These are phyloP conservation scores for Helicoverpa zea DNA, from an alignment of 1,140 invertebrate genomes.

Conservation along the genomic window DNA sequence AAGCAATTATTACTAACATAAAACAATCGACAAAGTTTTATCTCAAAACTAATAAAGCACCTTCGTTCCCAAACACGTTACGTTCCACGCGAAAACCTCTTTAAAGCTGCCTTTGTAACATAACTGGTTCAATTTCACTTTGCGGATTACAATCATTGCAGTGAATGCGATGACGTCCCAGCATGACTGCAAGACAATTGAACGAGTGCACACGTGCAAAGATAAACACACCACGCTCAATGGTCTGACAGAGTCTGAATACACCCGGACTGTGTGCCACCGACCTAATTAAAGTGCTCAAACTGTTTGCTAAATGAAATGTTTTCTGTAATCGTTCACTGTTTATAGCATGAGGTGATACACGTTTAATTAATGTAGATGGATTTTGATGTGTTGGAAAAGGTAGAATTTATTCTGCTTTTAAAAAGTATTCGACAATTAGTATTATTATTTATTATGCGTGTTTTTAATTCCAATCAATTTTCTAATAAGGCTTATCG, in stretches of 20 bases:
- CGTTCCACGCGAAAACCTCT: neutral
- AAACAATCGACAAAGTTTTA: too few species aligned
- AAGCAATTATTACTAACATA: too few species aligned
- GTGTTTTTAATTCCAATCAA: too few species aligned
- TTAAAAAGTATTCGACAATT: too few species aligned
- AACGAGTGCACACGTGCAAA: constrained; percentile 20
- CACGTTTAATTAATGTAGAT: neutral
- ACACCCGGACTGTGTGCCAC: constrained; percentile 1
- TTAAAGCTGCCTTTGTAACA: constrained; percentile 3
- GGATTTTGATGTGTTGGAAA: neutral
- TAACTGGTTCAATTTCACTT: constrained; percentile 17
- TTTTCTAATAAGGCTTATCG: too few species aligned
- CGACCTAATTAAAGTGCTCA: constrained; percentile 15
- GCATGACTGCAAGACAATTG: constrained; percentile 34
- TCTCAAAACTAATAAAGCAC: too few species aligned
- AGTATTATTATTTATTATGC: too few species aligned
- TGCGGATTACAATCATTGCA: constrained; percentile 40
- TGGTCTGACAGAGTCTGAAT: constrained; percentile 8
- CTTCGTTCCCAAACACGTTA: neutral
- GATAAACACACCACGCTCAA: constrained; percentile 39
- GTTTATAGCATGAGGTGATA: neutral
- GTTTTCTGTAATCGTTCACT: neutral
- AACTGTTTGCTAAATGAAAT: neutral
- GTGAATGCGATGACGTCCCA: constrained; percentile 37
- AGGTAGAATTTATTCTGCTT: too few species aligned